Conservation (phyloP, 2,113 vertebrate species). For the Paedocypris sp. region DNA sequence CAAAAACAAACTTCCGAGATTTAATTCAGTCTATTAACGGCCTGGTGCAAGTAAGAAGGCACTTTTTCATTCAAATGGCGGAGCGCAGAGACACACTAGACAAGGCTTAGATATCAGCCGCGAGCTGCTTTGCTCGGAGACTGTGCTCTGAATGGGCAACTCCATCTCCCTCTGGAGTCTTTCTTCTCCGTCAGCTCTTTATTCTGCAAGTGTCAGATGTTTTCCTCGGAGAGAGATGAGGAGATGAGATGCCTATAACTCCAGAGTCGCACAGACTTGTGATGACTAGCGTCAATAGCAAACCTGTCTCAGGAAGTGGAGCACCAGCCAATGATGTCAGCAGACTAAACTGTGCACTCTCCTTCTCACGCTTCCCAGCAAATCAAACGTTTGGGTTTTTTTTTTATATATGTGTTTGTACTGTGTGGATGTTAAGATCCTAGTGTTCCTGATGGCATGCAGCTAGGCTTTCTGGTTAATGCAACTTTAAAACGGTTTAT, state of each 20-base stretch:
- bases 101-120: slow-evolving; percentile 11
- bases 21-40: slow-evolving; percentile 29
- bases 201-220: slow-evolving; percentile 25
- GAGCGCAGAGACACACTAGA: slow-evolving; percentile 9
- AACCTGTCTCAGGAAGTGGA: slow-evolving; percentile 27
- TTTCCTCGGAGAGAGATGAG: slow-evolving; percentile 30
- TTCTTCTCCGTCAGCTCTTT: slow-evolving; percentile 28
- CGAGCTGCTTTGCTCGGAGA: slow-evolving; percentile 17
- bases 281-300: slow-evolving; percentile 29
- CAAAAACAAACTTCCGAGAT: no score
- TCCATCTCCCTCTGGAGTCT: slow-evolving; percentile 39
- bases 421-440: no score
- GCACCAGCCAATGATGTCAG: slow-evolving; percentile 11
- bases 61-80: slow-evolving; percentile 26
- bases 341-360: neutral
- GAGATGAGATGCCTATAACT: slow-evolving; percentile 34
- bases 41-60: slow-evolving; percentile 27
- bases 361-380: neutral
- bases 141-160: slow-evolving; percentile 39
- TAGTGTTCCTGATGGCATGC: neutral
- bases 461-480: neutral
- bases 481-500: no score
- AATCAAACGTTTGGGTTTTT: neutral
- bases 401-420: no score
- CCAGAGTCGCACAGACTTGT: slow-evolving; percentile 22